Conservation (phyloP, 2,113 vertebrate species). For the Scopus umbretta region DNA sequence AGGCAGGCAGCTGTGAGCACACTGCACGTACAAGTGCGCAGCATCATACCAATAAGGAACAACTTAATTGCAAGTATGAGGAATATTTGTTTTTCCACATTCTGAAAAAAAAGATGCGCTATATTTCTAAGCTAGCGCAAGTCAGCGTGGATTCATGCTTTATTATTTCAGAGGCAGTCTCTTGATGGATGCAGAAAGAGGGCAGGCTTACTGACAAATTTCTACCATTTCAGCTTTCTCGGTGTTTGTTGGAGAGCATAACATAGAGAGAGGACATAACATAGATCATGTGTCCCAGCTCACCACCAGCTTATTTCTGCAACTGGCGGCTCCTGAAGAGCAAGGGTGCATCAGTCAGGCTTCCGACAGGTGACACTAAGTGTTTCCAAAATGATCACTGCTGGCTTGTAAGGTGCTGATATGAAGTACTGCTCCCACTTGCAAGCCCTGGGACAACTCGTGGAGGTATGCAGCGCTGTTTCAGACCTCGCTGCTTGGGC, state of each 20-base stretch:
- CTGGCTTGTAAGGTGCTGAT: background rate
- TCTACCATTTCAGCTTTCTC: background rate
- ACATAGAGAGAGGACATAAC: background rate
- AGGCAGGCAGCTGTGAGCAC: background rate
- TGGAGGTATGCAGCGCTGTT: background rate
- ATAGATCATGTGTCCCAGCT: background rate
- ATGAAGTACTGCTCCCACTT: background rate
- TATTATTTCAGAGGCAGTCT: background rate
- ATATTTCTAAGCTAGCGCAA: background rate
- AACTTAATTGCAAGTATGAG: background rate
- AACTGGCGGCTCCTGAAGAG: background rate
- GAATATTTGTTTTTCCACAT: background rate
- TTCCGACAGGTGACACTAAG: background rate
- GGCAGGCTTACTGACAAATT: background rate
- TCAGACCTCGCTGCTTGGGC: background rate
- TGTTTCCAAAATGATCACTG: background rate
- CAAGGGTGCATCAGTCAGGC: background rate
- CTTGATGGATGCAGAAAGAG: background rate
- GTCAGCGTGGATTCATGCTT: background rate
- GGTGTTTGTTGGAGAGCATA: background rate
- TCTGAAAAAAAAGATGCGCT: background rate
- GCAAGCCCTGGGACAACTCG: background rate
- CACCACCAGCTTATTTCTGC: background rate
- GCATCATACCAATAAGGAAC: background rate
- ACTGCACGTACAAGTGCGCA: rapidly evolving